Percentiles rank a stretch among this genome's conserved stretches.
phyloP scores from a whole-genome alignment of 1,140 invertebrate species.

The Apis dorsata region DNA sequence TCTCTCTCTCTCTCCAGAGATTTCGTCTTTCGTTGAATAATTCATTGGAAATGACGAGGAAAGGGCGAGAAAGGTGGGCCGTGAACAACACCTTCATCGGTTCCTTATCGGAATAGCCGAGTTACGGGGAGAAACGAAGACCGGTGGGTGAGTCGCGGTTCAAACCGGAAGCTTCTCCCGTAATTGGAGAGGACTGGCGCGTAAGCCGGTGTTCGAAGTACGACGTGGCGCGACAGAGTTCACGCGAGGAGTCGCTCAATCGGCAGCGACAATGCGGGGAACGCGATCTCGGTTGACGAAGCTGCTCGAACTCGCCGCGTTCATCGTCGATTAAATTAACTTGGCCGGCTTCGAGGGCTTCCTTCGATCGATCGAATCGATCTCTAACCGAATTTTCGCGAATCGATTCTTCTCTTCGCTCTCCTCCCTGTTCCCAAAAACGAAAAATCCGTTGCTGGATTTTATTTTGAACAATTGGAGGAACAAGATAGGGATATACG shows the following conservation, averaged over 20 bases:
- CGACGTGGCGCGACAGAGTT: slow-evolving; percentile 21
- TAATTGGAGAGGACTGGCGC: slow-evolving; percentile 59
- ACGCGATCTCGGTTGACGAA: slow-evolving; percentile 52
- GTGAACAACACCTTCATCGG: not conserved
- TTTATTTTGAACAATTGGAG: too few relatives aligned
- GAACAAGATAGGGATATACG: too few relatives aligned
- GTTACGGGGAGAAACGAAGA: not conserved
- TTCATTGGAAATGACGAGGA: too few relatives aligned
- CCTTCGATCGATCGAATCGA: not conserved
- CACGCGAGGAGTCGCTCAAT: slow-evolving; percentile 41
- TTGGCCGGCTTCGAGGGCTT: not conserved
- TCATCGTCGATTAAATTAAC: slow-evolving; percentile 38
- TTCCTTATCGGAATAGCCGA: not conserved
- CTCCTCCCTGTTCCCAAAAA: too few relatives aligned
- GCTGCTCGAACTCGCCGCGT: slow-evolving; percentile 6
- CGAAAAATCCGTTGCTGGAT: too few relatives aligned
- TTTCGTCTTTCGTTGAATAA: too few relatives aligned
- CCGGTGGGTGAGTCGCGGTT: not conserved
- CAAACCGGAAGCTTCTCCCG: slow-evolving; percentile 28
- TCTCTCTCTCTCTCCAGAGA: too few relatives aligned
- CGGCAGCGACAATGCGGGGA: slow-evolving; percentile 52
- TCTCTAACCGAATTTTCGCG: not conserved
- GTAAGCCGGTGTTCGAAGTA: slow-evolving; percentile 48
- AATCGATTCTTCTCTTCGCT: not conserved
- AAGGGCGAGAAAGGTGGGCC: too few relatives aligned